Percentiles rank a stretch among this genome's conserved stretches.
Conservation (phyloP, 2,888 invertebrate species). For the Folsomia candida region DNA sequence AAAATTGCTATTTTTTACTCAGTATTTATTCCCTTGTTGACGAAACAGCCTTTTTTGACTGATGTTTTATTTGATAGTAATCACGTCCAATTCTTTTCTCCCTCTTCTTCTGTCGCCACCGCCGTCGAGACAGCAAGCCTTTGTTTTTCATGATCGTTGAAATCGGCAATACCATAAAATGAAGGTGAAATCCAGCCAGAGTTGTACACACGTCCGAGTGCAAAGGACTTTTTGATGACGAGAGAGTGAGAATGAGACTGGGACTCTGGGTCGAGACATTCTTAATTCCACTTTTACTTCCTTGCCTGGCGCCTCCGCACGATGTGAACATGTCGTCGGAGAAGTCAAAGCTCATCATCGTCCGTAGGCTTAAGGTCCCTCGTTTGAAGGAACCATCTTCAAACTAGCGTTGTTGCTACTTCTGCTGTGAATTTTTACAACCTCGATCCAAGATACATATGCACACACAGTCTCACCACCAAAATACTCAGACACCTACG, state of each 20-base stretch:
- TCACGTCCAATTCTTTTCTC: not conserved
- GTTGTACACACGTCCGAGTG: not conserved
- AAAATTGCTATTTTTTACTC: no score
- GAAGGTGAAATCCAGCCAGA: not conserved
- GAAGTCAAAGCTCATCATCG: not conserved
- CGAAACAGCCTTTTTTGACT: no score
- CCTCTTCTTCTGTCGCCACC: not conserved
- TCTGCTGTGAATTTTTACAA: no score
- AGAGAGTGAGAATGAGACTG: not conserved
- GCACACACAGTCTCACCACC: no score
- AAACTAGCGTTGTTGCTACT: no score
- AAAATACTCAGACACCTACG: not conserved
- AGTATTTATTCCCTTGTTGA: no score
- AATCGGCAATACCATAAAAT: not conserved
- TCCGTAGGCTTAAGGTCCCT: not conserved
- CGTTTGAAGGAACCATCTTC: no score
- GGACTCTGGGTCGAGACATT: not conserved
- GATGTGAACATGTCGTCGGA: not conserved
- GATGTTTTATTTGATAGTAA: no score
- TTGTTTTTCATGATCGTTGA: not conserved
- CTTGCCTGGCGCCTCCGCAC: not conserved
- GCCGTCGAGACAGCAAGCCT: not conserved
- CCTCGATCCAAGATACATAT: not conserved
- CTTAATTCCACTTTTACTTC: slow-evolving; percentile 5
- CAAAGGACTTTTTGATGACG: no score